phyloP scores from a whole-genome alignment of 2,113 vertebrate species.

The Takifugu flavidus region DNA sequence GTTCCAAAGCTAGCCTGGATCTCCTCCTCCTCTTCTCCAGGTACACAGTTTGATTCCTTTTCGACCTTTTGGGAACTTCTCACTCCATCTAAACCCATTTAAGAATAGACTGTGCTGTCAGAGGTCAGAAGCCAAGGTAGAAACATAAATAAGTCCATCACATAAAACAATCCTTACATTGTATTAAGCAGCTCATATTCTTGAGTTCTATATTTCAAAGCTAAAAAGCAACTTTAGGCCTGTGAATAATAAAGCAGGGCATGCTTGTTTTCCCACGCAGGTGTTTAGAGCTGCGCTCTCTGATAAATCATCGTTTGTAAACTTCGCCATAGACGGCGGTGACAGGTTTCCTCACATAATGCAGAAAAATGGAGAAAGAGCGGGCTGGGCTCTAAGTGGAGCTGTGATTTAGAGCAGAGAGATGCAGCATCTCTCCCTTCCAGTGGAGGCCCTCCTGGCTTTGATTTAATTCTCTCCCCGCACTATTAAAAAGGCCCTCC shows the following conservation, averaged over 20 bases:
- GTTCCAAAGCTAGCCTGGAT: constrained; percentile 47
- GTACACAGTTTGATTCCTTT: constrained; percentile 76
- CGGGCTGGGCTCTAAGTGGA: constrained; percentile 63
- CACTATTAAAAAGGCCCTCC: constrained; percentile 76
- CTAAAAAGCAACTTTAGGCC: constrained; percentile 50
- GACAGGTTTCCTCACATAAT: constrained; percentile 74
- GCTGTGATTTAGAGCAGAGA: constrained; percentile 70
- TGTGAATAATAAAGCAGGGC: constrained; percentile 57
- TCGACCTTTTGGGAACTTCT: constrained; percentile 77
- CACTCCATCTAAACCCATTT: constrained; percentile 41
- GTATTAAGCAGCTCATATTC: not conserved
- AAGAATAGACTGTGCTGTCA: not conserved
- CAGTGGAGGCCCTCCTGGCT: constrained; percentile 72
- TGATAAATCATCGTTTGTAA: constrained; percentile 75
- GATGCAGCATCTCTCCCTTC: constrained; percentile 68
- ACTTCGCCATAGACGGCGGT: constrained; percentile 69
- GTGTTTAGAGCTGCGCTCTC: constrained; percentile 63
- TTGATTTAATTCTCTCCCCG: constrained; percentile 75
- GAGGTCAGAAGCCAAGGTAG: not conserved
- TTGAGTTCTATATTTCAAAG: constrained; percentile 29
- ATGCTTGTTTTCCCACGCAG: constrained; percentile 67
- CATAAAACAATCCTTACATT: not conserved
- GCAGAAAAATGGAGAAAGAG: constrained; percentile 70
- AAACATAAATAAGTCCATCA: not conserved
- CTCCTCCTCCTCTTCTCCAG: constrained; percentile 44